Conservation (phyloP, 2,888 invertebrate species). For the Drosophila stalkeri region DNA sequence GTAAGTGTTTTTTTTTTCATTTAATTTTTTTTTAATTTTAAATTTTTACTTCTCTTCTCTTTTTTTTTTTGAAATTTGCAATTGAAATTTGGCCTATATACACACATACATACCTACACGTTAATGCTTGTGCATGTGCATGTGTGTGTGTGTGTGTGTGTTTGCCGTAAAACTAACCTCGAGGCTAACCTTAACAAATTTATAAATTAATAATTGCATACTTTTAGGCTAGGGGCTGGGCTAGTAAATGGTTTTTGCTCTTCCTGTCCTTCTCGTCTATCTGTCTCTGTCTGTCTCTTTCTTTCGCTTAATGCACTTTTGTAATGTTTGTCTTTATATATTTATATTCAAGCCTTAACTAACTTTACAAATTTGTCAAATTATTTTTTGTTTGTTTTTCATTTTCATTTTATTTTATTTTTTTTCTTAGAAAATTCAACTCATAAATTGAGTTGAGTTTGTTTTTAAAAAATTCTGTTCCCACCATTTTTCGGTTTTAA, state of each 20-base stretch:
- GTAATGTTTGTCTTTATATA: conserved; percentile 33
- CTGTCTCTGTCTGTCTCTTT: conserved; percentile 8
- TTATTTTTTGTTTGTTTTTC: conserved; percentile 16
- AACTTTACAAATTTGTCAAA: conserved; percentile 55
- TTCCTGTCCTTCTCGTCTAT: not conserved
- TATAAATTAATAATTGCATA: conserved; percentile 79
- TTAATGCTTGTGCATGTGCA: conserved; percentile 2
- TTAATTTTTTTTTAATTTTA: conserved; percentile 1
- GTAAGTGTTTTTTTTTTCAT: conserved; percentile 20
- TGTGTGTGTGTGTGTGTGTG: conserved; percentile 18
- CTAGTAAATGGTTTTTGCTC: conserved; percentile 70
- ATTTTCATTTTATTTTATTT: conserved; percentile 31
- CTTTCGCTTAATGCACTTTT: conserved; percentile 76
- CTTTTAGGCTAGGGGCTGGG: conserved; percentile 81
- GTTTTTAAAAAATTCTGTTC: conserved; percentile 72
- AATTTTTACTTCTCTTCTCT: not conserved
- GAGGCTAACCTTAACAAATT: conserved; percentile 61
- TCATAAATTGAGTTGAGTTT: conserved; percentile 58
- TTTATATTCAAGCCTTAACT: conserved; percentile 50
- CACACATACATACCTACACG: conserved; percentile 27
- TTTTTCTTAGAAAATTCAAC: conserved; percentile 60
- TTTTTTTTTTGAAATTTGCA: conserved; percentile 35
- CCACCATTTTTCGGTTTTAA: conserved; percentile 77
- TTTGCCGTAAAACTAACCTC: conserved; percentile 61
- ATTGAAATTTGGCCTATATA: conserved; percentile 59